Percentiles rank a stretch among this genome's conserved stretches.
phyloP scores from a whole-genome alignment of 2,888 invertebrate genomes.

The Cremastobaeus sp. region DNA sequence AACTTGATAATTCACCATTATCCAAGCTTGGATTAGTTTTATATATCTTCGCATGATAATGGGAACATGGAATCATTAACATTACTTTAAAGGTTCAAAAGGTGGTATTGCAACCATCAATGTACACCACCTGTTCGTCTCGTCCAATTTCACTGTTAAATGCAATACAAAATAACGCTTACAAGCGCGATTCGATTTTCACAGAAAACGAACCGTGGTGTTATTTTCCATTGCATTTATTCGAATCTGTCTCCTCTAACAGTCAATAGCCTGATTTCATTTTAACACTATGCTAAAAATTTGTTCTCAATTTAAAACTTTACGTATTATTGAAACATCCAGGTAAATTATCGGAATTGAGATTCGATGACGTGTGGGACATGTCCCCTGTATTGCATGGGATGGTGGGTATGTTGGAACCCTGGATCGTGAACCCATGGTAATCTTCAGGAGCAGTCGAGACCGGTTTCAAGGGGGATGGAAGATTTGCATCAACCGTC shows the following conservation, averaged over 20 bases:
- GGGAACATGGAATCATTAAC: conserved; percentile 33
- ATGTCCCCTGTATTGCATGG: conserved; percentile 83
- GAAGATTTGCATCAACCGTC: conserved; percentile 67
- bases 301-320: conserved; percentile 10
- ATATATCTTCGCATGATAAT: conserved; percentile 5
- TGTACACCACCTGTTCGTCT: background rate
- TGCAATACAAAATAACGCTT: conserved; percentile 1
- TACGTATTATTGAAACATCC: conserved; percentile 70
- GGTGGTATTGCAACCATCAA: conserved; percentile 33
- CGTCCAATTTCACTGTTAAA: conserved; percentile 6
- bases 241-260: background rate
- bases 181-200: conserved; percentile 3
- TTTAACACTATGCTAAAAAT: conserved; percentile 21
- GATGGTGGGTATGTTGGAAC: conserved; percentile 83
- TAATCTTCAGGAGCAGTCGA: conserved; percentile 80
- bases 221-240: conserved; percentile 6
- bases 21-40: too few species aligned
- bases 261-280: conserved; percentile 10
- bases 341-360: conserved; percentile 68
- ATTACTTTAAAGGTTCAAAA: conserved; percentile 28
- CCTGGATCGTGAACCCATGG: conserved; percentile 82
- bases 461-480: conserved; percentile 74
- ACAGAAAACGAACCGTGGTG: background rate
- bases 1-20: too few species aligned
- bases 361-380: conserved; percentile 66